Conservation (phyloP, 2,113 vertebrate genomes). For the Tor tambroides region DNA sequence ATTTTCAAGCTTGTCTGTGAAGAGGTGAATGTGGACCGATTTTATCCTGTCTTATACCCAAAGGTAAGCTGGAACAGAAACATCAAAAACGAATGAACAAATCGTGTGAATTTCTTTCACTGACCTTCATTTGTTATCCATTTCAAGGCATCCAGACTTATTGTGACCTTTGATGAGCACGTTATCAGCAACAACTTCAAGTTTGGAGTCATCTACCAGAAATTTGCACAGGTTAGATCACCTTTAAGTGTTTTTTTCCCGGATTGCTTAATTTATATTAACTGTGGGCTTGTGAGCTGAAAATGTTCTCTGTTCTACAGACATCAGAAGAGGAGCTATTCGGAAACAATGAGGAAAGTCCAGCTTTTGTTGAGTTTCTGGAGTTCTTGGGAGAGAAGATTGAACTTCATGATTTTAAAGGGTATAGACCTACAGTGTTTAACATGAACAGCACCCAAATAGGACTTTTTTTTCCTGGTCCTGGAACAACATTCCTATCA, state of each 20-base stretch:
- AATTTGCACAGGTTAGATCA: slow-evolving; percentile 85
- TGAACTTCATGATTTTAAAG: slow-evolving; percentile 94
- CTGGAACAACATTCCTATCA: not conserved
- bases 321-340: slow-evolving; percentile 95
- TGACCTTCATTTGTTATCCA: not conserved
- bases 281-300: not conserved
- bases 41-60: slow-evolving; percentile 93
- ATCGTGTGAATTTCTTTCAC: not conserved
- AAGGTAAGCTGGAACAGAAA: slow-evolving; percentile 72
- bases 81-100: not conserved
- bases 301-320: slow-evolving; percentile 66
- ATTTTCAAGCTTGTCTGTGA: slow-evolving; percentile 81
- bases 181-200: slow-evolving; percentile 75
- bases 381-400: slow-evolving; percentile 91
- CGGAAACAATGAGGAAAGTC: slow-evolving; percentile 77
- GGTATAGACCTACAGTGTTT: slow-evolving; percentile 72
- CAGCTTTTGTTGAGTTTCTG: slow-evolving; percentile 90
- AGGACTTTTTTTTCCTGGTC: not conserved
- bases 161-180: slow-evolving; percentile 89
- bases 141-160: slow-evolving; percentile 87
- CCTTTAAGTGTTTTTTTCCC: not conserved
- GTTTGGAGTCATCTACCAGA: slow-evolving; percentile 95
- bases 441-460: not conserved
- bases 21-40: slow-evolving; percentile 92
- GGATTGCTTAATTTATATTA: not conserved